phyloP scores from a whole-genome alignment of 2,113 vertebrate species.

The Eurypyga helias region DNA sequence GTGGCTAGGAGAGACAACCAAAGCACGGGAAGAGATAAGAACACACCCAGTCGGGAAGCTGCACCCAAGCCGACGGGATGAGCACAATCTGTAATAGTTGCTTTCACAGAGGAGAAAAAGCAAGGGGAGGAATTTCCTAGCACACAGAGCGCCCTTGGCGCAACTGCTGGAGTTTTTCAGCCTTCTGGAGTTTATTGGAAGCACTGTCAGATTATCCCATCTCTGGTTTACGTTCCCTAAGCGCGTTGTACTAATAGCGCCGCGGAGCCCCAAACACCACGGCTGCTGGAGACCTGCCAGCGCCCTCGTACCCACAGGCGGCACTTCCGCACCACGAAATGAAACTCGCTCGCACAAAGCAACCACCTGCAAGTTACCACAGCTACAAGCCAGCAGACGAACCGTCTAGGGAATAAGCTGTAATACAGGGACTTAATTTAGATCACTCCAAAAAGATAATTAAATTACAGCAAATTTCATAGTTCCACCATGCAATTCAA shows the following conservation, averaged over 20 bases:
- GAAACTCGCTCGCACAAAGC: background rate
- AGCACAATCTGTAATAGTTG: background rate
- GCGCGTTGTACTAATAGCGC: background rate
- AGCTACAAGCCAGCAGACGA: slow-evolving; percentile 15
- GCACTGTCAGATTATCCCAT: background rate
- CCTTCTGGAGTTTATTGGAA: background rate
- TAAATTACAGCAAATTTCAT: slow-evolving; percentile 1
- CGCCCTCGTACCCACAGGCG: background rate
- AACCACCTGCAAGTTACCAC: slow-evolving; percentile 30
- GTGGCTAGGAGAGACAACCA: background rate
- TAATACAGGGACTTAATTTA: background rate
- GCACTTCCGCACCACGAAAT: background rate
- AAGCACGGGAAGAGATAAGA: background rate
- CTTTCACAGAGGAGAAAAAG: background rate
- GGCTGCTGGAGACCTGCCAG: background rate
- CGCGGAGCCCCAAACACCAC: background rate
- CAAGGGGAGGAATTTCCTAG: background rate
- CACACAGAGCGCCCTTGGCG: background rate
- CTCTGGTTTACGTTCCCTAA: background rate
- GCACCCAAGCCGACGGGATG: background rate
- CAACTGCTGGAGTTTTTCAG: background rate
- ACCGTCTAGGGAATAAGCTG: background rate
- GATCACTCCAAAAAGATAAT: background rate
- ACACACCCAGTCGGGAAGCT: background rate
- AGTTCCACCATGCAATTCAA: background rate